phyloP scores from a whole-genome alignment of 2,113 vertebrate species.

The Heterotilapia buettikoferi region DNA sequence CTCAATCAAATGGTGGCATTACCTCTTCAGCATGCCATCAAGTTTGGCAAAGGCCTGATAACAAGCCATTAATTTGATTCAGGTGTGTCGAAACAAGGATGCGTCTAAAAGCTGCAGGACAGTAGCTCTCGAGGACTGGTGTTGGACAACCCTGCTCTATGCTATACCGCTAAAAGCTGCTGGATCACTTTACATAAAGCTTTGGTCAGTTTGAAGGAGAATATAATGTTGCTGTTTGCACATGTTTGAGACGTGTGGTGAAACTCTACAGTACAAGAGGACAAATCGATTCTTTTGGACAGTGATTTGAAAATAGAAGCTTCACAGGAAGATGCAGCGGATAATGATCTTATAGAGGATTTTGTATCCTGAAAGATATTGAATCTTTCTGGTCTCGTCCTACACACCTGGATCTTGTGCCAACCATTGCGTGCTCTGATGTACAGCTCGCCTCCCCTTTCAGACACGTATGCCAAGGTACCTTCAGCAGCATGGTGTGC shows the following conservation, averaged over 20 bases:
- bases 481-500: slow-evolving; percentile 77
- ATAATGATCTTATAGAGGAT: not conserved
- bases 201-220: fast-evolving
- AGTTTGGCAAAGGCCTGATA: not conserved
- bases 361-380: not conserved
- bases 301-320: not conserved
- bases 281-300: not conserved
- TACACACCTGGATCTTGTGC: slow-evolving; percentile 82
- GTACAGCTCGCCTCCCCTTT: slow-evolving; percentile 83
- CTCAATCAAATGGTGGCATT: not conserved
- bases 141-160: not conserved
- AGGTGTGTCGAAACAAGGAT: not conserved
- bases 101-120: not conserved
- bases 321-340: not conserved
- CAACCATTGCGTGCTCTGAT: slow-evolving; percentile 81
- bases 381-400: not conserved
- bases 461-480: slow-evolving; percentile 80
- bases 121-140: not conserved
- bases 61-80: not conserved
- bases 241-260: not conserved
- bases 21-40: not conserved
- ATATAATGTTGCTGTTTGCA: not conserved
- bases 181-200: not conserved
- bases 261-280: not conserved
- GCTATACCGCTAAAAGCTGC: fast-evolving